Evolutionary conservation across 2,113 vertebrate genomes (phyloP), one percentile per base, ranked within the genome.

Genomic region (Pluvianellus socialis): DNA sequence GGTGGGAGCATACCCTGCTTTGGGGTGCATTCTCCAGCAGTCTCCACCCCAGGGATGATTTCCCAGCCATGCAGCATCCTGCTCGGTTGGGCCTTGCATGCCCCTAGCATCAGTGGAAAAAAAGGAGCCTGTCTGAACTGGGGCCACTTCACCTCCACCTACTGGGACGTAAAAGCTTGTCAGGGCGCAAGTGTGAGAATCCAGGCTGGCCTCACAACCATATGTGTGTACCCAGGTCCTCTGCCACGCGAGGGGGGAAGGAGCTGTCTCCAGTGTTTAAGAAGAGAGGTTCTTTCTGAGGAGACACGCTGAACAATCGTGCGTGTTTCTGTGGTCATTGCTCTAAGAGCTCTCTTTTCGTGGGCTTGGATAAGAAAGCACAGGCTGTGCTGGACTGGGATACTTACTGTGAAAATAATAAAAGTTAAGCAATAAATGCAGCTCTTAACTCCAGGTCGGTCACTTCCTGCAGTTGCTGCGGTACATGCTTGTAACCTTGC

Each of bases 401-500:
- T 77, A 53, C 35, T 66, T 47, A 59, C 10, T 18, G 12, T 55
- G 47, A 40, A 91, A 94, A 70, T n/a, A 75, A 61, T 42, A 35
- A 19, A 5, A 70, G 45, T 26, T 28, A 27, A 76, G 12, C 38
- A 73, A 73, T 10, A 49, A 63, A 55, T 30, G 58, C 83, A 89
- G 49, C 10, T 94, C 10, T 49, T 42, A 28, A 67, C 18, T 38
- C 24, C n/a, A 32, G 22, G 14, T 9, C 0, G 1, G 58, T 30
- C 28, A 6, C 38, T 77, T 58, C 24, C 73, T 88, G 73, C 79
- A 35, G 56, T 38, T 1, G 0, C 38, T 55, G 73, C 3, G 10
- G 42, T 24, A 10, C 4, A 0, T 66, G 42, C 76, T 73, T 1
- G 0, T 59, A 50, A 45, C 72, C 47, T 44, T 1, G 1, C 66